Conservation (phyloP, 1,140 invertebrate species). For the Kradibia gibbosae region DNA sequence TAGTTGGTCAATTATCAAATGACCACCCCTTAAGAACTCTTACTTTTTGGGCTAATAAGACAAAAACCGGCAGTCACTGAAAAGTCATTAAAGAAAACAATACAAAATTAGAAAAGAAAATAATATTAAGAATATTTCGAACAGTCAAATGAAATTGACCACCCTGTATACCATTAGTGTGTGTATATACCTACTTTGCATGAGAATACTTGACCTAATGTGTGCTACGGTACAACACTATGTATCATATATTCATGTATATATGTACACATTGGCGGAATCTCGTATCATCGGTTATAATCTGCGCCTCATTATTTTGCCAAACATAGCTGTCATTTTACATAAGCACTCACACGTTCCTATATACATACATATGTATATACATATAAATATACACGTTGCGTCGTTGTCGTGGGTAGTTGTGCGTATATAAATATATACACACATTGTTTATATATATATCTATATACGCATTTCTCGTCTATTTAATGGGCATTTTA, state of each 20-base stretch:
- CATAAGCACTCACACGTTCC: slow-evolving; percentile 47
- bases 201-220: slow-evolving; percentile 47
- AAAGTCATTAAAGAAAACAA: slow-evolving; percentile 37
- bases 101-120: slow-evolving; percentile 22
- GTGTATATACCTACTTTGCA: slow-evolving; percentile 49
- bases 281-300: slow-evolving; percentile 38
- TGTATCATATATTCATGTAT: slow-evolving; percentile 38
- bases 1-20: slow-evolving; percentile 20
- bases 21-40: not conserved
- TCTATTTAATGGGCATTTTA: slow-evolving; percentile 28
- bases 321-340: slow-evolving; percentile 47
- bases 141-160: slow-evolving; percentile 26
- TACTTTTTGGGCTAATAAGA: not conserved
- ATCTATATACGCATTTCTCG: slow-evolving; percentile 20
- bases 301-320: slow-evolving; percentile 41
- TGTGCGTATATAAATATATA: slow-evolving; percentile 8
- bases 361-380: slow-evolving; percentile 2
- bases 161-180: slow-evolving; percentile 12
- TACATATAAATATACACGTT: slow-evolving; percentile 4
- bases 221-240: slow-evolving; percentile 38
- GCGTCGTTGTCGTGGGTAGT: not conserved
- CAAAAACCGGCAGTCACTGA: slow-evolving; percentile 10
- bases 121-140: slow-evolving; percentile 24
- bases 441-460: not conserved
- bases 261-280: slow-evolving; percentile 40